Evolutionary conservation across 2,113 vertebrate genomes (phyloP).

Genomic region (Dipodomys stephensi): DNA sequence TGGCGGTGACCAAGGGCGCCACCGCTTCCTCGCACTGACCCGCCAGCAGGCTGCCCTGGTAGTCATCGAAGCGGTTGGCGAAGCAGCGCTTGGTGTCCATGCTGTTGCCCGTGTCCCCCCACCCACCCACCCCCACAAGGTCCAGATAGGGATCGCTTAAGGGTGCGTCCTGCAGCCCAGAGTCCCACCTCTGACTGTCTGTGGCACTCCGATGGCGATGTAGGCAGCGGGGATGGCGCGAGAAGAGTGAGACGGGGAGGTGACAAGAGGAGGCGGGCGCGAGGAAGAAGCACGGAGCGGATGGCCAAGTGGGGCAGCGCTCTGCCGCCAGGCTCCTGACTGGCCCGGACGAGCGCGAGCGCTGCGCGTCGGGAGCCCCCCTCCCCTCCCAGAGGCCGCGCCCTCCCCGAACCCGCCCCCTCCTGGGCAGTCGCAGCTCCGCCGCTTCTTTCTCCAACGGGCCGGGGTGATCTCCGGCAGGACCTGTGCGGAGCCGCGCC

Average conservation of each 20-base stretch:
- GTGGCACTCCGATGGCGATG: conserved; percentile 40
- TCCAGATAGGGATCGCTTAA: conserved; percentile 45
- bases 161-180: conserved; percentile 32
- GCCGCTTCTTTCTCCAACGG: conserved; percentile 52
- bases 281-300: conserved; percentile 53
- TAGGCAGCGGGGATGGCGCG: conserved; percentile 49
- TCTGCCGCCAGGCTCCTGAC: conserved; percentile 49
- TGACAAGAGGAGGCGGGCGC: conserved; percentile 73
- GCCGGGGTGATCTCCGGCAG: conserved; percentile 63
- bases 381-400: conserved; percentile 43
- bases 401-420: conserved; percentile 61
- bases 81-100: conserved; percentile 94
- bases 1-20: conserved; percentile 87
- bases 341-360: neutral
- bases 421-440: conserved; percentile 70
- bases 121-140: neutral
- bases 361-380: neutral
- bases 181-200: conserved; percentile 48
- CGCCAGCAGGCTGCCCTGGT: conserved; percentile 88
- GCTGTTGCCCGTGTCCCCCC: conserved; percentile 31
- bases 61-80: conserved; percentile 92
- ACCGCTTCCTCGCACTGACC: conserved; percentile 86
- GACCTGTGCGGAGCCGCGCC: conserved; percentile 69
- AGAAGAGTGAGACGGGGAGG: conserved; percentile 70
- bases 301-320: conserved; percentile 70